Conservation (phyloP, 30 jellyfish, hydroid and myxozoan species). For the Pelagia noctiluca region DNA sequence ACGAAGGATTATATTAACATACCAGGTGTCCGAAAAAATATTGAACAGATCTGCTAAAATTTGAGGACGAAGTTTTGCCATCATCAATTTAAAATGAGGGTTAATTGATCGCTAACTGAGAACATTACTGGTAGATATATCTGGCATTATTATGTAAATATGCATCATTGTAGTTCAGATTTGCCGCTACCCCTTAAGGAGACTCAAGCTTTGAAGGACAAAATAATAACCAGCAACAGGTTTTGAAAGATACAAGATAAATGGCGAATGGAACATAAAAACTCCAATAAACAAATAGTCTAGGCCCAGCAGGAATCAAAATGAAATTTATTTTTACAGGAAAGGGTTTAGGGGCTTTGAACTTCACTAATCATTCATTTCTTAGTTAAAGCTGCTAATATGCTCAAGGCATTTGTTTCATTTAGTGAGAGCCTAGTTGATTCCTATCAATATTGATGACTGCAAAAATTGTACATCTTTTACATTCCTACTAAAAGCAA, state of each 20-base stretch:
- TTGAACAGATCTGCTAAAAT: neutral
- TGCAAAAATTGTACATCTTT: slow-evolving; percentile 1
- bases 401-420: slow-evolving; percentile 5
- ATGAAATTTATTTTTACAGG: neutral
- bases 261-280: neutral
- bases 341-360: slow-evolving; percentile 3
- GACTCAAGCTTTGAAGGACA: slow-evolving; percentile 3
- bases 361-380: slow-evolving; percentile 1
- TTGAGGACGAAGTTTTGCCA: slow-evolving; percentile 6
- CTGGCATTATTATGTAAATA: slow-evolving; percentile 1
- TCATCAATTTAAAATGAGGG: neutral
- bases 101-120: neutral
- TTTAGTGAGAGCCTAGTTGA: slow-evolving; percentile 1
- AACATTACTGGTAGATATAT: neutral
- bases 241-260: neutral
- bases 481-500: slow-evolving; percentile 2
- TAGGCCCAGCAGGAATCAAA: slow-evolving; percentile 8
- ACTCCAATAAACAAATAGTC: neutral
- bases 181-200: slow-evolving; percentile 5
- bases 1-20: neutral
- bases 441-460: slow-evolving; percentile 2
- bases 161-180: slow-evolving; percentile 1
- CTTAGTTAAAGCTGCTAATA: neutral
- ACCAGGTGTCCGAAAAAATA: slow-evolving; percentile 5
- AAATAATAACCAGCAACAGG: neutral